Evolutionary conservation across 1,140 invertebrate species (phyloP).

Genomic region (Halyomorpha halys): DNA sequence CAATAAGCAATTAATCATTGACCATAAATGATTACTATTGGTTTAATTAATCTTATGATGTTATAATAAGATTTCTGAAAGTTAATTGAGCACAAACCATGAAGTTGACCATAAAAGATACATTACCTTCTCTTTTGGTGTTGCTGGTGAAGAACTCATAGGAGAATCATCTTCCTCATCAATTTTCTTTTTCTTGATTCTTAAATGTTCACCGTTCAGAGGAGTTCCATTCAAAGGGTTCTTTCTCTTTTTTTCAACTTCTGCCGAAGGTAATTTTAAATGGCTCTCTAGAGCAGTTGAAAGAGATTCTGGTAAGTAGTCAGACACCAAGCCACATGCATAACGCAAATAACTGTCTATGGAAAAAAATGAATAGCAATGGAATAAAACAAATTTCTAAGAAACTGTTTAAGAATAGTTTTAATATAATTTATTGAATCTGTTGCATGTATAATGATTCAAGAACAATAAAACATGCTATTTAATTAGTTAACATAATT

Average conservation of each 20-base stretch:
- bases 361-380: background rate
- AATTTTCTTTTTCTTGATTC: background rate
- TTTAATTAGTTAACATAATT: too few species aligned
- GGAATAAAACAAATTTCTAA: too few species aligned
- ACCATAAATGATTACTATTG: too few species aligned
- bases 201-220: background rate
- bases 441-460: too few species aligned
- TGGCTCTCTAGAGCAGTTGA: background rate
- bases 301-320: background rate
- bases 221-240: background rate
- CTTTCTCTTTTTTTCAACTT: slow-evolving; percentile 2
- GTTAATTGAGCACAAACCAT: too few species aligned
- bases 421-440: too few species aligned
- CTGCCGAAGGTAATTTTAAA: background rate
- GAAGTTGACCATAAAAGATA: background rate
- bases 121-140: slow-evolving; percentile 5
- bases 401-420: too few species aligned
- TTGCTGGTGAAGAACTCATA: background rate
- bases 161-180: background rate
- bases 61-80: too few species aligned
- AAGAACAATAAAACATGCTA: too few species aligned
- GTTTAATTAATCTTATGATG: too few species aligned
- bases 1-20: too few species aligned
- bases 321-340: background rate
- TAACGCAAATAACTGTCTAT: background rate